phyloP scores from a whole-genome alignment of 2,113 vertebrate species.

The Arvicanthis niloticus region DNA sequence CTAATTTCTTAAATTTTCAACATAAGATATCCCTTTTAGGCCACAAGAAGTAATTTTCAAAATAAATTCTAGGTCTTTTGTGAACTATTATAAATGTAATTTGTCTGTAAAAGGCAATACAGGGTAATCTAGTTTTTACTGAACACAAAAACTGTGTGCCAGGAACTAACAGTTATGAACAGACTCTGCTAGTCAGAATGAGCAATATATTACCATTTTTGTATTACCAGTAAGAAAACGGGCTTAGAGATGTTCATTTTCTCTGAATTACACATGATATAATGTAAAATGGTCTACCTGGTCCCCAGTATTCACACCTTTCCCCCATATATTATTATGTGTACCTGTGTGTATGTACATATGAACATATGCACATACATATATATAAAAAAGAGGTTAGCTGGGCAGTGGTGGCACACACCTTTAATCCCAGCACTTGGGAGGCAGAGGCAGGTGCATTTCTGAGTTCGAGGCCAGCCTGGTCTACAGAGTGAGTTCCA shows the following conservation, averaged over 20 bases:
- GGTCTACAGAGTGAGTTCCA: no score
- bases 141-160: not conserved
- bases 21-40: conserved; percentile 39
- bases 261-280: not conserved
- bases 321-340: not conserved
- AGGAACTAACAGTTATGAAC: not conserved
- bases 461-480: no score
- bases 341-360: not conserved
- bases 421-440: no score
- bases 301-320: not conserved
- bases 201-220: conserved; percentile 21
- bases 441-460: no score
- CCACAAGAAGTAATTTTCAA: not conserved
- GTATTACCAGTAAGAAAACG: not conserved
- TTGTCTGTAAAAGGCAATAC: conserved; percentile 10
- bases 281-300: not conserved
- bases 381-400: not conserved
- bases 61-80: conserved; percentile 38
- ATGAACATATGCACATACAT: not conserved
- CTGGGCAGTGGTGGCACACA: no score
- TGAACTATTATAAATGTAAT: conserved; percentile 41
- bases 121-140: not conserved
- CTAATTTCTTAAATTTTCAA: conserved; percentile 17
- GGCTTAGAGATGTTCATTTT: not conserved
- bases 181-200: not conserved